Evolutionary conservation across 1,140 invertebrate species (phyloP), one percentile per base, ranked within the genome.

Genomic region (Calosoma granatense): DNA sequence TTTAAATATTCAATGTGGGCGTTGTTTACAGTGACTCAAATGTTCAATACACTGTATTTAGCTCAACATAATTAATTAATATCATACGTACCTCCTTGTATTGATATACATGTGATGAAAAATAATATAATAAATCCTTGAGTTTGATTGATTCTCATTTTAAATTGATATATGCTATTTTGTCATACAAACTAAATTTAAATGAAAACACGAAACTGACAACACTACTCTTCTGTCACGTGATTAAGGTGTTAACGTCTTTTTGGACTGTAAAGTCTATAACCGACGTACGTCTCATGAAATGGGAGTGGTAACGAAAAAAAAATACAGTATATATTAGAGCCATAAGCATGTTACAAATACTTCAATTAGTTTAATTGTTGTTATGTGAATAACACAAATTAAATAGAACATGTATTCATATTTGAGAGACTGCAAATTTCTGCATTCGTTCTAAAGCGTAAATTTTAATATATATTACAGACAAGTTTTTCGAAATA

Each of bases 171-270:
- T 30, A 4, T 30, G 14, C 26, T 30, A 6, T 30, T 6, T 6
- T 30, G 26, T 14, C 26, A 30, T 30, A 30, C 4, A 30, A 30
- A n/a, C n/a, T 17, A 12, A 47, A 12, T 47, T 47, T 17, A 47
- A 47, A 47, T 47, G 15, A 47, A 11, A 47, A 17, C 17, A 47
- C 15, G 15, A 47, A 47, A 47, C 41, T 47, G 41, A 47, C 41
- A 47, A 47, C 41, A 47, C 41, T 11, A 47, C 41, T 47, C 3
- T 47, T 17, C 3, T 11, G 17, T 17, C 41, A 47, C 17, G 41
- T 47, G 41, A 47, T 17, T 17, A 12, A 17, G 41, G 41, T 47
- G 17, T 4, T 47, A 6, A 11, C 15, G 15, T 14, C 4, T 30
- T 14, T 30, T 30, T 4, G 26, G 6, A 17, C 17, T 47, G 15